phyloP scores from a whole-genome alignment of 2,888 invertebrate species.

The Tenthredo notha region DNA sequence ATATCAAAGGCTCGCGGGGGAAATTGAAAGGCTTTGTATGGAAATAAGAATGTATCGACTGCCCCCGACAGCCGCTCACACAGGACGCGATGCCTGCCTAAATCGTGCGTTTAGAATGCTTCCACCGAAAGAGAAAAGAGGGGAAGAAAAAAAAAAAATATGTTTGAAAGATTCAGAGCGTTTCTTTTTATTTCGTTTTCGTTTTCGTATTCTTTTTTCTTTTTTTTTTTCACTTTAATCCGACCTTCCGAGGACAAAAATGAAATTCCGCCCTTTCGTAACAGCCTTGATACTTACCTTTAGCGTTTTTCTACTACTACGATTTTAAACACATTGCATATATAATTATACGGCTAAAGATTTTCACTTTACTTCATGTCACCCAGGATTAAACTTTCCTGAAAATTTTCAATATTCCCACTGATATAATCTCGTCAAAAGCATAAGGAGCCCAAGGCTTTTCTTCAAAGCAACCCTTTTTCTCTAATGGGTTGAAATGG shows the following conservation, averaged over 20 bases:
- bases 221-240: neutral
- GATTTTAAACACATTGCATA: neutral
- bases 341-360: neutral
- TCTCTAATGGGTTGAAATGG: neutral
- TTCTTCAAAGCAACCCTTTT: constrained; percentile 10
- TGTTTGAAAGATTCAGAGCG: constrained; percentile 34
- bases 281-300: neutral
- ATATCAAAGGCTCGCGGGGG: constrained; percentile 74
- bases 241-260: neutral
- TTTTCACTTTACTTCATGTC: neutral
- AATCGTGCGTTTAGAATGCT: constrained; percentile 46
- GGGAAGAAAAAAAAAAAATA: constrained; percentile 18
- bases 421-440: constrained; percentile 23
- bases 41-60: constrained; percentile 75
- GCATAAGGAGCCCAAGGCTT: neutral
- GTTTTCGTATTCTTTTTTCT: neutral
- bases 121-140: constrained; percentile 19
- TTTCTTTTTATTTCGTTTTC: constrained; percentile 1
- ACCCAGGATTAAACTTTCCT: neutral
- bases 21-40: constrained; percentile 76
- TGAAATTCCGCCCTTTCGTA: neutral
- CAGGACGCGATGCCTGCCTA: constrained; percentile 58
- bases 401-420: neutral
- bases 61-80: constrained; percentile 68
- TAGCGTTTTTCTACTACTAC: neutral